Conservation (phyloP, 1,140 invertebrate species). For the Bombus terrestris region DNA sequence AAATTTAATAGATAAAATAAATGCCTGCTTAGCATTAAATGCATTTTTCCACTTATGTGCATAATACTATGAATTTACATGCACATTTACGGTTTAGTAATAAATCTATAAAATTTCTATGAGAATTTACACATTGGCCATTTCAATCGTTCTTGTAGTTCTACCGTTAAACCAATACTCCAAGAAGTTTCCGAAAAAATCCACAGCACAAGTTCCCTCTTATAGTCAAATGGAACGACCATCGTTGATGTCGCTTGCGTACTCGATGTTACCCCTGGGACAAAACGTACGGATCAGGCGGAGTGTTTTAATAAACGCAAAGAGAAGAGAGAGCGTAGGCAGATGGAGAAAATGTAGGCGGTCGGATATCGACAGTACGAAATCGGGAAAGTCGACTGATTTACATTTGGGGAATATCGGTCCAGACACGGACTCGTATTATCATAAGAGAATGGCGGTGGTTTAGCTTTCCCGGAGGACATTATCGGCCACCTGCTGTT, state of each 20-base stretch:
- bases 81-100: neutral
- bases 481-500: constrained; percentile 76
- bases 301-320: constrained; percentile 72
- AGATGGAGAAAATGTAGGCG: constrained; percentile 60
- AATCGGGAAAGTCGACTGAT: constrained; percentile 52
- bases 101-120: neutral
- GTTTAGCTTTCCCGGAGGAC: constrained; percentile 62
- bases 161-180: neutral
- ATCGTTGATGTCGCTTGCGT: neutral
- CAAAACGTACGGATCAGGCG: neutral
- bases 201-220: neutral
- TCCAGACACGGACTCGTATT: constrained; percentile 60
- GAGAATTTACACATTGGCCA: neutral
- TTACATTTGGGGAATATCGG: constrained; percentile 74
- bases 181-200: neutral
- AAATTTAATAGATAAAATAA: too few relatives aligned
- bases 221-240: neutral
- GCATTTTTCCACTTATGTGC: too few relatives aligned
- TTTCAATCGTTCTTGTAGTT: neutral
- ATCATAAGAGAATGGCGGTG: constrained; percentile 73
- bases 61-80: neutral
- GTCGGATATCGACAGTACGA: constrained; percentile 63
- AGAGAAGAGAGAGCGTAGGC: neutral
- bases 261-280: neutral
- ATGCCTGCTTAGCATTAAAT: too few relatives aligned